Base-by-base conservation (phyloP, 2,888 invertebrate genomes). In the Hylaea fasciaria region DNA sequence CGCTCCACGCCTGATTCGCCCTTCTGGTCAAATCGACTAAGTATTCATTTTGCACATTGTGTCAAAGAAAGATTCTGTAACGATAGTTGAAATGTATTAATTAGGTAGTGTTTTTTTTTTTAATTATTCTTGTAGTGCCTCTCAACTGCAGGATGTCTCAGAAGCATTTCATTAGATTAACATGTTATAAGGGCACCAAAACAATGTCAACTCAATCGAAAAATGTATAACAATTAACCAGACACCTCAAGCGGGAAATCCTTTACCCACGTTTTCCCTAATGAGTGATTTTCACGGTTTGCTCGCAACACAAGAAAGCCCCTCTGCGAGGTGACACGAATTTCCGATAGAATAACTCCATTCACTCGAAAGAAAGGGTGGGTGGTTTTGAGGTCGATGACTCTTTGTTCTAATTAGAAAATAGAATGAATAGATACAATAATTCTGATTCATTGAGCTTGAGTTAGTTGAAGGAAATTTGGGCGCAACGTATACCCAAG, bases 261-360 rank as follows among this genome's bases (percentile, higher is more conserved):
- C 81, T 78, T 80, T 78, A 72, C 73, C 72, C 71, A 72, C 73
- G 81, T 77, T 81, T 83, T 85, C 82, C 85, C 83, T 81, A 81
- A 83, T 83, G 87, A 83, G 73, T 83, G 82, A 80, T 75, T 87
- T 83, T 79, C 82, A 77, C 80, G 72, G 79, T 78, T 52, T 43
- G 37, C 28, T 51, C 22, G 58, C 78, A 82, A 61, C 79, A 83
- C 80, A 80, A 76, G 64, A 53, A 62, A 64, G 59, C 69, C 77
- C 77, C 76, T 74, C 65, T 68, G 76, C 78, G 76, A 78, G 75
- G 73, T 72, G 80, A 82, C 83, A 80, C 69, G 72, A 76, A 82
- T 83, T 87, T 87, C 86, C 83, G 81, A 84, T 83, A 85, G 81
- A 81, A 80, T 85, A 77, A 80, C 71, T 80, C 77, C 73, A 74